Base-by-base conservation (phyloP, 2,888 invertebrate genomes). In the Spodoptera picta region DNA sequence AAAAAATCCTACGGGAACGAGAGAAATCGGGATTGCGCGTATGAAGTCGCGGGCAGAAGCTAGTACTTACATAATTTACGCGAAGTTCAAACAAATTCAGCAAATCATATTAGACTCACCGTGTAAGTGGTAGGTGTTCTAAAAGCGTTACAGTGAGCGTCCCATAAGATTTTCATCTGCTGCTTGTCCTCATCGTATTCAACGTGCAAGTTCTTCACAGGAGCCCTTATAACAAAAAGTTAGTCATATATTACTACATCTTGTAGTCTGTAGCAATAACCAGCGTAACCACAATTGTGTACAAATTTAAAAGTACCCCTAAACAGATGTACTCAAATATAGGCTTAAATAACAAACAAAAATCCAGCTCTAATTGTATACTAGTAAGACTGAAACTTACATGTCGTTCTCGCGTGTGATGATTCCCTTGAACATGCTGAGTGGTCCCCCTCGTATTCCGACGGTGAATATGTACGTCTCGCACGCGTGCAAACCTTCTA, bases 391-490 rank as follows among this genome's bases (percentile, higher is more conserved):
- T 9, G 11, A 44, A 43, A 82, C 89, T 87, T 60, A 94, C 95
- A 83, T 94, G n/a, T 91, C 87, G 81, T 97, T 96, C 77, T 96
- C 96, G 61, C 95, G 93, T 0, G 97, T 97, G 42, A 95, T 85
- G 3, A 96, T 90, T 47, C 90, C 92, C 0, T 90, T 83, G 0
- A 95, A 94, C 42, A 89, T 89, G 0, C 94, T 91, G 48, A 97
- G 88, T 1, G 97, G 97, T 0, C 97, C 97, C 0, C 96, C 96
- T 0, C 95, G 95, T 11, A 96, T 85, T 0, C 96, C 97, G 4
- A 97, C 96, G 4, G 96, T 95, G 85, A 98, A 96, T 58, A 96
- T 87, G 85, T 98, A 98, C 1, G 94, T 95, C 83, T 97, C 97
- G 77, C 98, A 98, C 1, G 97, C 95, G 72, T 96, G 95, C 73